A percentile compares a stretch with the other conserved stretches of the same genome.
Conservation (phyloP, 64 coral and sea anemone species). For the Montipora cactus region DNA sequence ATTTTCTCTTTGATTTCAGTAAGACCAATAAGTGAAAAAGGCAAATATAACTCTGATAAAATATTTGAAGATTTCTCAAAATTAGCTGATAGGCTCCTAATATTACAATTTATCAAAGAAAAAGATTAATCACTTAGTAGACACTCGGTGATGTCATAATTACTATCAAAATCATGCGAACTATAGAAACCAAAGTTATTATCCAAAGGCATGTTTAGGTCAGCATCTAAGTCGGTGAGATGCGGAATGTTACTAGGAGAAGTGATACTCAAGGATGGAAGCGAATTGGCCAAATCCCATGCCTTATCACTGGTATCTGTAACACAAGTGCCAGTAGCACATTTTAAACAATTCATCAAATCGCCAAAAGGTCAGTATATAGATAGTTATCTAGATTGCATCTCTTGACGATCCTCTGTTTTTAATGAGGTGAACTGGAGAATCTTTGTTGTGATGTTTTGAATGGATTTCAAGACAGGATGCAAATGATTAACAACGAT, state of each 20-base stretch:
- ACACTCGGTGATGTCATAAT: no score
- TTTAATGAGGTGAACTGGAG: background rate
- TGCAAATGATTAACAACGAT: no score
- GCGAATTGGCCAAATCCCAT: no score
- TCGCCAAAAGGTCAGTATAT: background rate
- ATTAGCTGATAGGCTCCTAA: no score
- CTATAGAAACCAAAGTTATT: conserved; percentile 54
- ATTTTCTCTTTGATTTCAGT: no score
- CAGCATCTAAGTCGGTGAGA: conserved; percentile 47
- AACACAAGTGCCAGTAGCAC: background rate
- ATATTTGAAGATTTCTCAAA: no score
- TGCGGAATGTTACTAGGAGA: conserved; percentile 24
- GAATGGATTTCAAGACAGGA: no score
- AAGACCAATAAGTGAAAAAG: no score
- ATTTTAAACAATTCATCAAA: background rate
- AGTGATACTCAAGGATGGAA: conserved; percentile 9
- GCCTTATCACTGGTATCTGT: background rate
- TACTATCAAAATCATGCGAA: no score
- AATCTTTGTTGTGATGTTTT: background rate
- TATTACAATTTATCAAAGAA: no score
- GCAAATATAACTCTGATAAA: no score
- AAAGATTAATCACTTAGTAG: no score
- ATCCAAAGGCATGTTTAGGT: conserved; percentile 59
- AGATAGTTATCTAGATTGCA: background rate
- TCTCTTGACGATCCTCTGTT: background rate